These are phyloP conservation scores for Virgularia gustaviana DNA, from an alignment of 92 coral and sea anemone genomes.

Conservation along the genomic window DNA sequence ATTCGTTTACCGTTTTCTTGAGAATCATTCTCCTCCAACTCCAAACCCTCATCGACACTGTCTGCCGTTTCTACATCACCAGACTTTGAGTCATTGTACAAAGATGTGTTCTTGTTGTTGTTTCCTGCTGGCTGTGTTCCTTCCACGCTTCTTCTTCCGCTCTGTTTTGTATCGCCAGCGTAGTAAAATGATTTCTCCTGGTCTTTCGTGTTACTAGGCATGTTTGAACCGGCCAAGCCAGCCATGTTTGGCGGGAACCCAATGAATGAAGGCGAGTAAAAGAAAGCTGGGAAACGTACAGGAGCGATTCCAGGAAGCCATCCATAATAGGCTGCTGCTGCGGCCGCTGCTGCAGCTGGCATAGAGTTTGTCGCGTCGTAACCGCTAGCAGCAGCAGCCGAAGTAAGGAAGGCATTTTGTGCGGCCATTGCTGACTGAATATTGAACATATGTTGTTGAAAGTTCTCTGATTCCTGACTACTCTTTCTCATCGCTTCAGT, in stretches of 20 bases:
- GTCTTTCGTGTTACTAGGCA: background rate
- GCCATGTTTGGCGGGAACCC: conserved; percentile 11
- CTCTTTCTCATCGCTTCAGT: too few species aligned
- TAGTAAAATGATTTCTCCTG: background rate
- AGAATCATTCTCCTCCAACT: background rate
- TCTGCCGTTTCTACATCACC: background rate
- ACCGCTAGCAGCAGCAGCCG: too few species aligned
- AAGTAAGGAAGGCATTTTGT: background rate
- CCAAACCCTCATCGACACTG: conserved; percentile 18
- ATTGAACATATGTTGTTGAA: too few species aligned
- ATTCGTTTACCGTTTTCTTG: background rate
- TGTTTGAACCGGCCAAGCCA: background rate
- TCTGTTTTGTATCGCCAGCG: background rate
- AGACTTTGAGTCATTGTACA: background rate
- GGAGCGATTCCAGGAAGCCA: conserved; percentile 26
- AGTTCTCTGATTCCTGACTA: too few species aligned
- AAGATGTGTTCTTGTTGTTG: background rate
- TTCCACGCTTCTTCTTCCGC: too few species aligned
- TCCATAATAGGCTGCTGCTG: conserved; percentile 2
- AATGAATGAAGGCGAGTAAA: conserved; percentile 20
- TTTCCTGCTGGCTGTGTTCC: too few species aligned
- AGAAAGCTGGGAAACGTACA: conserved; percentile 15
- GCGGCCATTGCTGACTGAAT: conserved; percentile 1
- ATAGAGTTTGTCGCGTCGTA: too few species aligned
- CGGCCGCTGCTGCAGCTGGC: conserved; percentile 14